Evolutionary conservation across 1,140 invertebrate genomes (phyloP).

Genomic region (Aricia agestis): DNA sequence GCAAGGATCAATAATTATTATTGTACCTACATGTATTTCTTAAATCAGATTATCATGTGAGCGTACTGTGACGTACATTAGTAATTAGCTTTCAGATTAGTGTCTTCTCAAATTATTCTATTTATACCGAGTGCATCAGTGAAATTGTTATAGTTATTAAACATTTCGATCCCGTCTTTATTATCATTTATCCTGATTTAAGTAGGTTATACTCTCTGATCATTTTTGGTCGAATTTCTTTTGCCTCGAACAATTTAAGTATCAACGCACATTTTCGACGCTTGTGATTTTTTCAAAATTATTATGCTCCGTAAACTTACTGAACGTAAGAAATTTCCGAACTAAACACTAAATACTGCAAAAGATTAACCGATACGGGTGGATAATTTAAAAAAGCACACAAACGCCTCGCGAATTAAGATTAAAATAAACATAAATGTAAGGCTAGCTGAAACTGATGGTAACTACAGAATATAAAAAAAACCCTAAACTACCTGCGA

Average conservation of each 20-base stretch:
- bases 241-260: background rate
- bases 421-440: constrained; percentile 60
- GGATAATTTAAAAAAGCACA: constrained; percentile 35
- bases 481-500: constrained; percentile 59
- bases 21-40: constrained; percentile 3
- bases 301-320: background rate
- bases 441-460: constrained; percentile 74
- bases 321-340: background rate
- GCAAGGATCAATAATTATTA: background rate
- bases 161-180: background rate
- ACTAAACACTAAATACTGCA: constrained; percentile 13
- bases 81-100: too few species aligned
- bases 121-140: too few species aligned
- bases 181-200: background rate
- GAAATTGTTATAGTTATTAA: background rate
- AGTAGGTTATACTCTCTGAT: background rate
- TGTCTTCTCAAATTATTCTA: too few species aligned
- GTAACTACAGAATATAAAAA: constrained; percentile 69
- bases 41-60: constrained; percentile 8
- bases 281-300: constrained; percentile 12
- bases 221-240: background rate
- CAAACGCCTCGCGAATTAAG: constrained; percentile 56
- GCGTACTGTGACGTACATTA: background rate
- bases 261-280: constrained; percentile 1
- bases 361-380: constrained; percentile 1